Evolutionary conservation across 2,888 invertebrate genomes (phyloP), one percentile per base, ranked within the genome.

Genomic region (Cryptocheilus praepositus): DNA sequence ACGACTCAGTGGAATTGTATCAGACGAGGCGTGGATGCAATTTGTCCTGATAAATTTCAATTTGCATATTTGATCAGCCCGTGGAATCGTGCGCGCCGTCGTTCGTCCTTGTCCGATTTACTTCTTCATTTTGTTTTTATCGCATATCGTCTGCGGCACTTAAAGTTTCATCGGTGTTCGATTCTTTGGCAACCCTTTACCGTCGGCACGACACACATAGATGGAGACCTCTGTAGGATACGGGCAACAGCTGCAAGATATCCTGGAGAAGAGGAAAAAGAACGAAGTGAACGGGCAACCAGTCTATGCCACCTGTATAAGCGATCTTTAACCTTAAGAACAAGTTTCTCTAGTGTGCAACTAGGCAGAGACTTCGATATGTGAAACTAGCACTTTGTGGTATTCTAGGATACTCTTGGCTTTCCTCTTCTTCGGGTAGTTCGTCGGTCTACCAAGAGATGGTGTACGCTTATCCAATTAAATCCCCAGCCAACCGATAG

Each of bases 391-490:
- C 44, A 55, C 60, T 55, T 54, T 59, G 57, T 52, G 58, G 46
- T 63, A 60, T 53, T 44, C 43, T 61, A 53, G 57, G 49, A 52
- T 75, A 72, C 64, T 76, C 70, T 60, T 72, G 63, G 71, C 69
- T 77, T 74, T 72, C 54, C 70, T 74, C 70, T 74, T 74, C 77
- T 59, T 67, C 25, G 61, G 56, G 22, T 78, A 78, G 81, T 84
- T 84, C 79, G 36, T 68, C 43, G 51, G 60, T 70, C 53, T 67
- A 70, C 80, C 82, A 71, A 78, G 71, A 85, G 81, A 84, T 83
- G 80, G 81, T 75, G 79, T 71, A 69, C 61, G 74, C 61, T 74
- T 66, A 63, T 43, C 56, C 65, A 25, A 67, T 69, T 51, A 49
- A 46, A 3, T 58, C n/a, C 43, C 1, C 7, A 8, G 11, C 21